Conservation (phyloP, 2,113 vertebrate genomes). For the Nymphicus hollandicus region DNA sequence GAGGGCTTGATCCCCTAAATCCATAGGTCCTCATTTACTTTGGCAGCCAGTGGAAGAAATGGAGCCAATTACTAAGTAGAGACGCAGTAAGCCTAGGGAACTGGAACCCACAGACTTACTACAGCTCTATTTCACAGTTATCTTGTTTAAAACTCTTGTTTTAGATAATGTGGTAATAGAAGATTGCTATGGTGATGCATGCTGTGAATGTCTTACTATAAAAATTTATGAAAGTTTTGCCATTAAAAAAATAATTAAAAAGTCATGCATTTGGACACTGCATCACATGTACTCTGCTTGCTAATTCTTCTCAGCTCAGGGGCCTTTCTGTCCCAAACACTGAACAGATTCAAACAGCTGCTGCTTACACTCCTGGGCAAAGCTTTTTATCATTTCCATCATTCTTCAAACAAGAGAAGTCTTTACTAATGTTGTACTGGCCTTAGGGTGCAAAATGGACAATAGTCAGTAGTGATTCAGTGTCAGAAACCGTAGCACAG, state of each 20-base stretch:
- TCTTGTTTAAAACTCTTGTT: background rate
- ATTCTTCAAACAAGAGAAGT: background rate
- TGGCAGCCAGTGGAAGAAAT: background rate
- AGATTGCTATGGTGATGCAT: background rate
- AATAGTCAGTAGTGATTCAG: background rate
- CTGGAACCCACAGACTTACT: background rate
- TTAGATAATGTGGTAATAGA: background rate
- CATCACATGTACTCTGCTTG: background rate
- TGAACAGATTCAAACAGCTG: background rate
- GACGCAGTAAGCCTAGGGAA: background rate
- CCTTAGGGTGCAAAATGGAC: background rate
- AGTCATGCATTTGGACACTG: background rate
- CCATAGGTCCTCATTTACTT: background rate
- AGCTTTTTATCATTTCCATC: background rate
- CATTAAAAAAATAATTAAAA: background rate
- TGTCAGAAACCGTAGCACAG: background rate
- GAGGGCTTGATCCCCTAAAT: background rate
- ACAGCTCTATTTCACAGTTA: background rate
- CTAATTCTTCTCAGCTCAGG: background rate
- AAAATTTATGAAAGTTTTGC: background rate
- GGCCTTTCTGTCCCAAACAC: background rate
- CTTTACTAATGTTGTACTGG: background rate
- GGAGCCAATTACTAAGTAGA: background rate
- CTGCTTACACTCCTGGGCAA: background rate
- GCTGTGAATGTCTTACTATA: background rate